Conservation (phyloP, 2,113 vertebrate species). For the Phrynocephalus versicolor region DNA sequence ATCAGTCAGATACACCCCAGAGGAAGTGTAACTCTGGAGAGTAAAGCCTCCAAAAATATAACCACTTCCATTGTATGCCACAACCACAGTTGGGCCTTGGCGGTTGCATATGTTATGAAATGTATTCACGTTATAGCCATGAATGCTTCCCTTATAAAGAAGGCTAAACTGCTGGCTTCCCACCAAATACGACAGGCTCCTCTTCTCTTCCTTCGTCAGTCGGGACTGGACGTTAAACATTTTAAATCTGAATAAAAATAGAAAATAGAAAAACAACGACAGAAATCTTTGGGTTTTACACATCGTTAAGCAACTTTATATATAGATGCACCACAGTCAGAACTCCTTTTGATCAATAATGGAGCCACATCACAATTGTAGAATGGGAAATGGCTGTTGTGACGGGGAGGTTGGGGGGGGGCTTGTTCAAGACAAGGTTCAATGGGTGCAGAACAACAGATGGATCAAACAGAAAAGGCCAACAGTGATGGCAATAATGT, state of each 20-base stretch:
- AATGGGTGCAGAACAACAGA: no score
- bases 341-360: neutral
- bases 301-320: no score
- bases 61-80: constrained; percentile 24
- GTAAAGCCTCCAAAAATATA: constrained; percentile 24
- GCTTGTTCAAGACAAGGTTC: no score
- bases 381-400: no score
- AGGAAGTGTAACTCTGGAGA: neutral
- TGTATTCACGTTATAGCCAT: neutral
- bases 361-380: no score
- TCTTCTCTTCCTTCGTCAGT: neutral
- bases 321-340: no score
- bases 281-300: neutral
- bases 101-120: constrained; percentile 17
- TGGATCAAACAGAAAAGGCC: no score
- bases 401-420: no score
- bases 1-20: neutral
- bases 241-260: neutral
- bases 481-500: no score
- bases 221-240: neutral
- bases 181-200: neutral
- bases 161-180: neutral
- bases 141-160: constrained; percentile 11
- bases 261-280: neutral
- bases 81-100: constrained; percentile 11